A percentile compares a stretch with the other conserved stretches of the same genome.
Evolutionary conservation across 2,113 vertebrate species (phyloP).

Genomic region (Prunella fulvescens): DNA sequence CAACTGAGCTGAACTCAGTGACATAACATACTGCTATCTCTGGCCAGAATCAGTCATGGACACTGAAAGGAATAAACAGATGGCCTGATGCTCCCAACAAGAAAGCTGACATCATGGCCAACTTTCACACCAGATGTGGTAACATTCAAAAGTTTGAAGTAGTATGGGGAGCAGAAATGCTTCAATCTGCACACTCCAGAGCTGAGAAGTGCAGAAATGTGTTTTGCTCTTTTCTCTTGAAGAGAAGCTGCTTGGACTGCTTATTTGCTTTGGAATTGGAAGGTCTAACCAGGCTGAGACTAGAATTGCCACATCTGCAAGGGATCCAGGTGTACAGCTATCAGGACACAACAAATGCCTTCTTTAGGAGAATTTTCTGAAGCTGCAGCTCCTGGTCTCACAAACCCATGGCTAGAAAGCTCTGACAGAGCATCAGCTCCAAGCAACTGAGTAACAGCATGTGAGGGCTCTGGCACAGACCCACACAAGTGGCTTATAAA

Average conservation of each 20-base stretch:
- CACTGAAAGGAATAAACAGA: neutral
- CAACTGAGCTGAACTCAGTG: fast-evolving
- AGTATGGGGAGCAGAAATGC: neutral
- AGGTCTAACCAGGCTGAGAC: neutral
- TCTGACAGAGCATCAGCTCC: neutral
- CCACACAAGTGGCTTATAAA: neutral
- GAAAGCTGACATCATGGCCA: neutral
- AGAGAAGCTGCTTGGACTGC: neutral
- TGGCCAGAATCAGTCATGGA: neutral
- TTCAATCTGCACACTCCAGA: neutral
- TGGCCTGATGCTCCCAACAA: neutral
- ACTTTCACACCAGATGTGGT: neutral
- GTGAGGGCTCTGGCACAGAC: neutral
- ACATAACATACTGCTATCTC: neutral
- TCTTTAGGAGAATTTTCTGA: neutral
- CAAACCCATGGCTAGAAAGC: neutral
- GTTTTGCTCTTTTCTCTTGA: neutral
- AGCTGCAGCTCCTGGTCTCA: neutral
- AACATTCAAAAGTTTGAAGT: neutral
- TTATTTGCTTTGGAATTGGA: neutral
- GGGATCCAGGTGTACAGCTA: neutral
- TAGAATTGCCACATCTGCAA: neutral
- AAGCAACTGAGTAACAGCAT: neutral
- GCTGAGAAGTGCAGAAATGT: neutral
- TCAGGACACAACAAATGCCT: neutral